A percentile compares a stretch with the other conserved stretches of the same genome.
phyloP scores from a whole-genome alignment of 2,797 vertebrate species.

The Limosa lapponica region DNA sequence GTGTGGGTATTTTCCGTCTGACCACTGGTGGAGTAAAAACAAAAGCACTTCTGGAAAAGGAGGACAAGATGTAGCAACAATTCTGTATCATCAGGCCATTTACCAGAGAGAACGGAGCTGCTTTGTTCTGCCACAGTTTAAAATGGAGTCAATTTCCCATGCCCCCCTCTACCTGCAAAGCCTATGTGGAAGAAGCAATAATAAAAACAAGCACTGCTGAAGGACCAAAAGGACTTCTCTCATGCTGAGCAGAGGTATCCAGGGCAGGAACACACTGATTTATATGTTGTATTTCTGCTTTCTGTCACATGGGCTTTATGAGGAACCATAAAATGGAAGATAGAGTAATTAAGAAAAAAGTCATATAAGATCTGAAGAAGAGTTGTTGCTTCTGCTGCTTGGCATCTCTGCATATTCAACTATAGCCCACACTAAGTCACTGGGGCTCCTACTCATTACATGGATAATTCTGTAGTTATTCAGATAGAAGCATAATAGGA shows the following conservation, averaged over 20 bases:
- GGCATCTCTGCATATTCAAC: neutral
- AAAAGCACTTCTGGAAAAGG: neutral
- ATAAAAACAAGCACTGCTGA: neutral
- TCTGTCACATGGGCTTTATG: neutral
- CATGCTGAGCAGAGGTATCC: neutral
- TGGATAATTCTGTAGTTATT: neutral
- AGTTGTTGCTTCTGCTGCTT: neutral
- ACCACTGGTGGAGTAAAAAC: neutral
- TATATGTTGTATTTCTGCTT: neutral
- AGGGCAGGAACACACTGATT: neutral
- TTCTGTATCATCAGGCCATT: neutral
- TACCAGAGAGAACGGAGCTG: neutral
- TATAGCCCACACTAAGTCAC: neutral
- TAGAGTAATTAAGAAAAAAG: conserved; percentile 23
- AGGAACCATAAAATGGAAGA: conserved; percentile 8
- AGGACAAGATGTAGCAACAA: neutral
- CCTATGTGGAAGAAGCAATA: neutral
- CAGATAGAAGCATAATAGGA: neutral
- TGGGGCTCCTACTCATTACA: neutral
- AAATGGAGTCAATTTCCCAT: neutral
- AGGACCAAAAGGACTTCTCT: neutral
- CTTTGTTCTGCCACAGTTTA: neutral
- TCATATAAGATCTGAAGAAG: neutral
- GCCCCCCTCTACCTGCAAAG: neutral
- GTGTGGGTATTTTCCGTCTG: neutral